Percentiles rank a stretch among this genome's conserved stretches.
These are phyloP conservation scores for Eptatretus atami DNA, from an alignment of 2,797 vertebrate species.

Conservation along the genomic window DNA sequence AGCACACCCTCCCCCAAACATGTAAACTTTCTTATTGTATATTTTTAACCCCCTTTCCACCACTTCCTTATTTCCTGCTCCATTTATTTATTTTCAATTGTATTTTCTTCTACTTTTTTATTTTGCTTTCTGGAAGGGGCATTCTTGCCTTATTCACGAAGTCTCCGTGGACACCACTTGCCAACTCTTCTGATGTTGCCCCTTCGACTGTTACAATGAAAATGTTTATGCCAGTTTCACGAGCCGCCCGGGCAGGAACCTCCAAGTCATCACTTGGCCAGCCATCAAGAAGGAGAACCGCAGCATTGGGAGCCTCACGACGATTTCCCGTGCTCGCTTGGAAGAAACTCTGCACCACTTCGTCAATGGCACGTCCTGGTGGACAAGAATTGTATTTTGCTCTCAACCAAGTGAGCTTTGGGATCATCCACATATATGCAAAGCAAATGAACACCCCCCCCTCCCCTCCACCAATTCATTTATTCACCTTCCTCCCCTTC, in stretches of 20 bases:
- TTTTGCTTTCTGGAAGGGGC: background rate
- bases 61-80: background rate
- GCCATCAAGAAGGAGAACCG: slow-evolving; percentile 58
- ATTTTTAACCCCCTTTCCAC: too few species aligned
- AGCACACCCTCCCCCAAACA: too few species aligned
- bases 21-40: too few species aligned
- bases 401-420: too few species aligned
- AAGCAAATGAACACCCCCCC: too few species aligned
- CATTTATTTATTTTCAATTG: background rate
- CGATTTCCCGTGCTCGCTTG: slow-evolving; percentile 54
- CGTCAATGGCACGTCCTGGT: slow-evolving; percentile 60
- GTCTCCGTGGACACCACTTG: slow-evolving; percentile 34
- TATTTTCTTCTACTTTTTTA: background rate
- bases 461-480: too few species aligned
- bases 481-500: too few species aligned
- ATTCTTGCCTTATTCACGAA: slow-evolving; percentile 75
- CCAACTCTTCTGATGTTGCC: slow-evolving; percentile 43
- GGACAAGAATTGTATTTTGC: too few species aligned
- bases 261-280: slow-evolving; percentile 84
- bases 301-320: slow-evolving; percentile 52
- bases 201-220: slow-evolving; percentile 88
- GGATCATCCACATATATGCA: too few species aligned
- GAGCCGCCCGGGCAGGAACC: slow-evolving; percentile 48
- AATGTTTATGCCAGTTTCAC: slow-evolving; percentile 88
- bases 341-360: slow-evolving; percentile 66